These are phyloP conservation scores for Ianthella basta DNA, from an alignment of 37 sponge, comb jelly and placozoan species.

Conservation along the genomic window DNA sequence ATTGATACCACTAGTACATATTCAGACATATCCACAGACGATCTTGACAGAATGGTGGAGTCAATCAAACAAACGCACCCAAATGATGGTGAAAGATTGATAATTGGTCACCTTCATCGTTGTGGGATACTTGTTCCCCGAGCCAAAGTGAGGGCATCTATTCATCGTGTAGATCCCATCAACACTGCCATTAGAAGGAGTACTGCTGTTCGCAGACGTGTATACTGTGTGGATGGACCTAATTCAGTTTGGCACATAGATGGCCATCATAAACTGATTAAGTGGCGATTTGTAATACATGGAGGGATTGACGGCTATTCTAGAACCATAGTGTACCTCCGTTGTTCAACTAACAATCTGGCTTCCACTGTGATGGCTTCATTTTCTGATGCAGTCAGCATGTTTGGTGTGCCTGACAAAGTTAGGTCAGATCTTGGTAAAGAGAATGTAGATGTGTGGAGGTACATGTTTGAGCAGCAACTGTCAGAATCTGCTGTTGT, in stretches of 20 bases:
- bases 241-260: conserved; percentile 49
- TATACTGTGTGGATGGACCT: conserved; percentile 31
- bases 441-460: conserved; percentile 50
- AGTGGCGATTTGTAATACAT: conserved; percentile 41
- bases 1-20: not conserved
- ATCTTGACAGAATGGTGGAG: not conserved
- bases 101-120: no score
- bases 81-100: no score
- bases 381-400: conserved; percentile 32
- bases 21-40: no score
- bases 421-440: conserved; percentile 52
- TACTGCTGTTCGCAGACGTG: conserved; percentile 21
- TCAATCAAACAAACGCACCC: no score
- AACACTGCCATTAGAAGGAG: conserved; percentile 1
- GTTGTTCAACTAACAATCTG: conserved; percentile 37
- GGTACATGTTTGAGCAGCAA: conserved; percentile 46
- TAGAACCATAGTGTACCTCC: not conserved
- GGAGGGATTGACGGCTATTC: not conserved
- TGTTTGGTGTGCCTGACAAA: conserved; percentile 28
- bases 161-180: conserved; percentile 40
- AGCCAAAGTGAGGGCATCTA: conserved; percentile 24
- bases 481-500: not conserved
- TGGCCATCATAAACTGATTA: conserved; percentile 45
- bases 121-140: conserved; percentile 34
- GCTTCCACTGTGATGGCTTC: conserved; percentile 41